phyloP scores from a whole-genome alignment of 2,113 vertebrate species.

The Melanocharis versteri region DNA sequence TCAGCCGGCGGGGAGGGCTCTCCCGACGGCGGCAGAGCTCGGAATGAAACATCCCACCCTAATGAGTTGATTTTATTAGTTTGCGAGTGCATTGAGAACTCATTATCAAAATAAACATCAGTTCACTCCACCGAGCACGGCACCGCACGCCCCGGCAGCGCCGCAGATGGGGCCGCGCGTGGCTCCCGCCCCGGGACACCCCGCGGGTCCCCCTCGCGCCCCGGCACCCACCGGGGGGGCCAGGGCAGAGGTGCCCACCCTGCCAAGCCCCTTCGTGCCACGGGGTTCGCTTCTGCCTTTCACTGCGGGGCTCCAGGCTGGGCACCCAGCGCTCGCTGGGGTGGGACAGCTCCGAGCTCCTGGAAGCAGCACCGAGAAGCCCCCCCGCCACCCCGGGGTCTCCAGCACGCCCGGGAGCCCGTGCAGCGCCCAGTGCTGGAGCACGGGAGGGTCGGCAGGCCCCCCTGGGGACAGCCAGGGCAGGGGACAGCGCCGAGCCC shows the following conservation, averaged over 20 bases:
- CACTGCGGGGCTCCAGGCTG: fast-evolving
- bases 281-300: fast-evolving
- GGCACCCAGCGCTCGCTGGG: neutral
- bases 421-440: neutral
- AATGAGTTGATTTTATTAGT: constrained; percentile 82
- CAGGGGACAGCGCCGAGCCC: neutral
- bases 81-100: constrained; percentile 69
- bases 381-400: neutral
- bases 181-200: neutral
- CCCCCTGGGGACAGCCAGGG: neutral
- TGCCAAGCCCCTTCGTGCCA: neutral
- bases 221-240: fast-evolving
- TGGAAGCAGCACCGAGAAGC: neutral
- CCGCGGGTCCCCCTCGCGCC: neutral
- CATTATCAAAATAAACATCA: constrained; percentile 77
- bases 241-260: neutral
- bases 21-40: constrained; percentile 48
- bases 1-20: constrained; percentile 31
- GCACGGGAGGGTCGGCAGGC: fast-evolving
- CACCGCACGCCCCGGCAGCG: neutral
- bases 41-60: constrained; percentile 71
- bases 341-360: neutral
- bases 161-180: neutral
- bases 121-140: constrained; percentile 50
- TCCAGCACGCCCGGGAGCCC: neutral